A percentile compares a stretch with the other conserved stretches of the same genome.
These are phyloP conservation scores for Lacerta bilineata DNA, from an alignment of 2,797 vertebrate species.

Conservation along the genomic window DNA sequence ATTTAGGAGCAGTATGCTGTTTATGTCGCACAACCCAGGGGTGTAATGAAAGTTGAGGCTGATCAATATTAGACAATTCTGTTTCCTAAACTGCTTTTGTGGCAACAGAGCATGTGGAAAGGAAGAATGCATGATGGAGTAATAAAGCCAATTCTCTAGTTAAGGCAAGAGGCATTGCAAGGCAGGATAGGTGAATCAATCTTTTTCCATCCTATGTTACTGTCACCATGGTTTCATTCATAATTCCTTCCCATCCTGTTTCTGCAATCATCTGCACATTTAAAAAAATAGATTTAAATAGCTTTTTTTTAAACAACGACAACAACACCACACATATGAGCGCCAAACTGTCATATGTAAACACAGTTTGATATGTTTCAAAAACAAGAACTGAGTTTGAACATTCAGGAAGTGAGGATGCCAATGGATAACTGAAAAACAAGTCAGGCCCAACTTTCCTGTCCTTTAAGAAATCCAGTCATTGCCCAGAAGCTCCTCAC, in stretches of 20 bases:
- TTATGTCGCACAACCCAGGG: background rate
- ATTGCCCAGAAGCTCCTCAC: too few relatives aligned
- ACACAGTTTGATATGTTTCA: too few relatives aligned
- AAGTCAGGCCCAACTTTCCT: too few relatives aligned
- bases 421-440: too few relatives aligned
- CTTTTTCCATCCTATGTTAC: background rate
- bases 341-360: too few relatives aligned
- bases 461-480: too few relatives aligned
- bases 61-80: conserved; percentile 43
- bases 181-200: background rate
- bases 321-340: too few relatives aligned
- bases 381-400: too few relatives aligned
- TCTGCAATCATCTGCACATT: background rate
- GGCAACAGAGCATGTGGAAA: conserved; percentile 28
- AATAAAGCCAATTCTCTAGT: conserved; percentile 26
- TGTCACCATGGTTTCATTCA: background rate
- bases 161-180: conserved; percentile 39
- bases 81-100: conserved; percentile 50
- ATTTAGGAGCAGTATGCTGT: background rate
- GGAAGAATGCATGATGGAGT: conserved; percentile 30
- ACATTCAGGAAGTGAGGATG: too few relatives aligned
- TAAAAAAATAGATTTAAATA: background rate
- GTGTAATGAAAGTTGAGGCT: conserved; percentile 38
- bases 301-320: too few relatives aligned
- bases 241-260: background rate